Conservation (phyloP, 2,888 invertebrate genomes). For the Tipula helvola region DNA sequence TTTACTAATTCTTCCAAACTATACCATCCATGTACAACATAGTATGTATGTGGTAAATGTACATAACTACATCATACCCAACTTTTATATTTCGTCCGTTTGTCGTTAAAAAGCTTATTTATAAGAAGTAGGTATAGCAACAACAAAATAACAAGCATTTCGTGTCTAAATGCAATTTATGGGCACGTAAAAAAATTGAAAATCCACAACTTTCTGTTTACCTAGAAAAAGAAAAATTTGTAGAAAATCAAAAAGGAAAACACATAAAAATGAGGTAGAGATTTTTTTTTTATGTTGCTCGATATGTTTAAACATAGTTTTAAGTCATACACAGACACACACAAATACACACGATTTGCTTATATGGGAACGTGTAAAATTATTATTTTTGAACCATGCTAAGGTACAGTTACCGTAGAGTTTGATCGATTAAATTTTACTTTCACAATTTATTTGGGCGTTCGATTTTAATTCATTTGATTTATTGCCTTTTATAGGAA, state of each 20-base stretch:
- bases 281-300: background rate
- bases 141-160: background rate
- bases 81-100: background rate
- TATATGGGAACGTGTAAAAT: background rate
- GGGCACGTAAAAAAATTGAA: background rate
- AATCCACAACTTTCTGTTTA: background rate
- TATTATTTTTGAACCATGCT: background rate
- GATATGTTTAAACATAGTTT: background rate
- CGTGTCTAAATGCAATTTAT: background rate
- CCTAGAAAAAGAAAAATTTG: background rate
- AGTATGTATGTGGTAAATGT: background rate
- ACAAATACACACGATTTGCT: background rate
- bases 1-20: background rate
- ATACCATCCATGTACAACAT: background rate
- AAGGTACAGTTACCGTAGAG: background rate
- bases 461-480: background rate
- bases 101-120: background rate
- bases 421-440: background rate
- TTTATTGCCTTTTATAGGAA: background rate
- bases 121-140: background rate
- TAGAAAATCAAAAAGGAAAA: background rate
- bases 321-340: background rate
- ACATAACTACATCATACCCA: background rate
- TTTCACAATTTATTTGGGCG: background rate
- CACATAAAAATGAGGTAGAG: background rate